These are phyloP conservation scores for Sciaenops ocellatus DNA, from an alignment of 2,797 vertebrate genomes.

Conservation along the genomic window DNA sequence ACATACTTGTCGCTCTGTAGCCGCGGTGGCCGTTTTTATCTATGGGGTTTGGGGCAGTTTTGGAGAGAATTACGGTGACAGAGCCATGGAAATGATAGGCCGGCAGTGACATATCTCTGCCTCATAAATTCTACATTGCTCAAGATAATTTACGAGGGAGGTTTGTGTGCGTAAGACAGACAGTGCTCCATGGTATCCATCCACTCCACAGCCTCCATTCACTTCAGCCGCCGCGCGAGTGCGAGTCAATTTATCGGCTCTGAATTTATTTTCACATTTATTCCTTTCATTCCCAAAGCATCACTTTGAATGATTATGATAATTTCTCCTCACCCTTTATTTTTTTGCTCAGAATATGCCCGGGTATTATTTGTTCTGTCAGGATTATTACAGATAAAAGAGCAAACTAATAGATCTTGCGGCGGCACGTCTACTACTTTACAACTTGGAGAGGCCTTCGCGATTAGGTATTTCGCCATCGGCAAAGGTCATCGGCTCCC, in stretches of 20 bases:
- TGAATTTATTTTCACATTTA: conserved; percentile 71
- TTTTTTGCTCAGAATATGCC: conserved; percentile 60
- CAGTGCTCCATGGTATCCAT: conserved; percentile 78
- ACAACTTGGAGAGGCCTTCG: conserved; percentile 62
- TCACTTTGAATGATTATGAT: conserved; percentile 76
- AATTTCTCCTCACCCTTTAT: conserved; percentile 55
- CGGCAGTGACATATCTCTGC: conserved; percentile 83
- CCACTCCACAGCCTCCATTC: conserved; percentile 77
- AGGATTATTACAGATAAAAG: conserved; percentile 80
- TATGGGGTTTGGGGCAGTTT: conserved; percentile 75
- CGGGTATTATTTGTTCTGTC: conserved; percentile 74
- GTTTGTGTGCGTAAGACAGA: conserved; percentile 80
- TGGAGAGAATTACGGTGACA: conserved; percentile 85
- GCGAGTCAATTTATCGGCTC: conserved; percentile 66
- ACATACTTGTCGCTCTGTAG: conserved; percentile 42
- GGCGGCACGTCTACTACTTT: conserved; percentile 52
- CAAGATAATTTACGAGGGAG: conserved; percentile 82
- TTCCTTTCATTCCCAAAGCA: conserved; percentile 61
- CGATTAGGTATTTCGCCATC: conserved; percentile 64
- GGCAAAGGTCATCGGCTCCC: conserved; percentile 77
- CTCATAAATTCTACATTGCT: conserved; percentile 86
- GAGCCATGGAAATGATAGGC: conserved; percentile 85
- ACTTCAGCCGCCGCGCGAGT: conserved; percentile 60
- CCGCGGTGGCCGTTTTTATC: conserved; percentile 73
- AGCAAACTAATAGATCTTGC: conserved; percentile 76